phyloP scores from a whole-genome alignment of 2,888 invertebrate species.

The Panopea generosa region DNA sequence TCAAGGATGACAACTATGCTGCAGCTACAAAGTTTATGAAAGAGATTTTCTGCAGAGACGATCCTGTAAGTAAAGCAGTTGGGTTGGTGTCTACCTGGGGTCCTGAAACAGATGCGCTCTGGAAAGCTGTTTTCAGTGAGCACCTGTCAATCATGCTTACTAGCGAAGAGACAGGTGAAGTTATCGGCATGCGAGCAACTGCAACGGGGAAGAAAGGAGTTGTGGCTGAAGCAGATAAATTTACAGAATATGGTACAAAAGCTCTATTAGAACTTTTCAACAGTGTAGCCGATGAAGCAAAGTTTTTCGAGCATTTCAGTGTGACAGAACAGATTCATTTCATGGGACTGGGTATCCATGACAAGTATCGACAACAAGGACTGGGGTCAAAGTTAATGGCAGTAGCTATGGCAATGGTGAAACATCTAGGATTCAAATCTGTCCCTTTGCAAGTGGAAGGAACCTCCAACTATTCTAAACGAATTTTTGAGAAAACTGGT shows the following conservation, averaged over 20 bases:
- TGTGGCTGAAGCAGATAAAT: not conserved
- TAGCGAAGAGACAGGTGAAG: not conserved
- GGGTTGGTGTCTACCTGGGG: not conserved
- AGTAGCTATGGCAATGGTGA: not conserved
- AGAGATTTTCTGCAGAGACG: conserved; percentile 7
- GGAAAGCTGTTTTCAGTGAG: not conserved
- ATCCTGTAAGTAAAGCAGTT: conserved; percentile 7
- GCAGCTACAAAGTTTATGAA: not conserved
- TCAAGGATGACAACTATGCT: conserved; percentile 5
- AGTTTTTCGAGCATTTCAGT: conserved; percentile 14
- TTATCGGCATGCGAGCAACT: conserved; percentile 17
- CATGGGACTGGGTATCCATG: conserved; percentile 6
- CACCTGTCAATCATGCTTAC: conserved; percentile 3
- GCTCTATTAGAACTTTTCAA: conserved; percentile 1
- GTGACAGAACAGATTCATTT: conserved; percentile 8
- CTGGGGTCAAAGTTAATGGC: conserved; percentile 12
- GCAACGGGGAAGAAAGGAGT: not conserved
- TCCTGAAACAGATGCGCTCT: conserved; percentile 7
- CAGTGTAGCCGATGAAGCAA: not conserved
- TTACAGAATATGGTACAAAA: not conserved
- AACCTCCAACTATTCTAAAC: conserved; percentile 22
- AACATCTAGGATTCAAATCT: conserved; percentile 4
- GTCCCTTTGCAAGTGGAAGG: conserved; percentile 3
- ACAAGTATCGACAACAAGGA: conserved; percentile 7
- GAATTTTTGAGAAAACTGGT: conserved; percentile 16